phyloP scores from a whole-genome alignment of 1,140 invertebrate genomes.

The Drosophila quadrilineata region DNA sequence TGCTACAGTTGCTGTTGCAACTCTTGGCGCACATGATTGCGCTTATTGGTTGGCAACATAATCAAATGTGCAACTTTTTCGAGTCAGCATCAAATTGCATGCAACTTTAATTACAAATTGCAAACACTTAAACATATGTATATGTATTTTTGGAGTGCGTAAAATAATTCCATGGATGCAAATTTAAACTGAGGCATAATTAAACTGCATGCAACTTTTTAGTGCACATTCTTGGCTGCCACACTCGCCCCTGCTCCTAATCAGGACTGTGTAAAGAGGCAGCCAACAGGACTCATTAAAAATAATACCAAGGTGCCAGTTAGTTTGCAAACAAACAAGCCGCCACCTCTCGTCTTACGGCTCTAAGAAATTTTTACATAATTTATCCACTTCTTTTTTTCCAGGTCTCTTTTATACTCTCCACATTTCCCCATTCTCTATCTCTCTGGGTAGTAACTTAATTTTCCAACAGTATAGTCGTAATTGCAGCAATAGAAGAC shows the following conservation, averaged over 20 bases:
- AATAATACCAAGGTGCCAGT: slow-evolving; percentile 35
- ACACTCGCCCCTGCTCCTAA: slow-evolving; percentile 26
- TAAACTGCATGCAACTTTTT: slow-evolving; percentile 54
- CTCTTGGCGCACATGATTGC: slow-evolving; percentile 49
- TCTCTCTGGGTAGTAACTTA: too few species aligned
- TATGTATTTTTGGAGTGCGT: neutral
- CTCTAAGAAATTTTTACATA: slow-evolving; percentile 50
- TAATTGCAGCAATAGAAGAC: slow-evolving; percentile 51
- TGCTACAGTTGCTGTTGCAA: slow-evolving; percentile 3
- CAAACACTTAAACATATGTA: slow-evolving; percentile 1
- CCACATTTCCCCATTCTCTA: too few species aligned
- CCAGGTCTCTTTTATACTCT: too few species aligned
- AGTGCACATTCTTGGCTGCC: slow-evolving; percentile 9
- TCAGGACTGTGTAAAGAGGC: slow-evolving; percentile 17
- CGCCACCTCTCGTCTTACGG: slow-evolving; percentile 55
- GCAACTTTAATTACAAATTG: slow-evolving; percentile 71
- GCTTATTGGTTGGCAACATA: slow-evolving; percentile 71
- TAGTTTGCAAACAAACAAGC: slow-evolving; percentile 47
- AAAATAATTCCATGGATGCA: slow-evolving; percentile 2
- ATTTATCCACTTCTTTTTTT: slow-evolving; percentile 41
- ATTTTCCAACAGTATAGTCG: slow-evolving; percentile 56
- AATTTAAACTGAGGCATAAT: slow-evolving; percentile 71
- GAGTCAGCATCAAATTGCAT: slow-evolving; percentile 35
- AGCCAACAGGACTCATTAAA: slow-evolving; percentile 53
- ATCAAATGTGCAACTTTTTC: slow-evolving; percentile 73